These are phyloP conservation scores for Callyntrura guangdongensis DNA, from an alignment of 2,888 invertebrate genomes.

Conservation along the genomic window DNA sequence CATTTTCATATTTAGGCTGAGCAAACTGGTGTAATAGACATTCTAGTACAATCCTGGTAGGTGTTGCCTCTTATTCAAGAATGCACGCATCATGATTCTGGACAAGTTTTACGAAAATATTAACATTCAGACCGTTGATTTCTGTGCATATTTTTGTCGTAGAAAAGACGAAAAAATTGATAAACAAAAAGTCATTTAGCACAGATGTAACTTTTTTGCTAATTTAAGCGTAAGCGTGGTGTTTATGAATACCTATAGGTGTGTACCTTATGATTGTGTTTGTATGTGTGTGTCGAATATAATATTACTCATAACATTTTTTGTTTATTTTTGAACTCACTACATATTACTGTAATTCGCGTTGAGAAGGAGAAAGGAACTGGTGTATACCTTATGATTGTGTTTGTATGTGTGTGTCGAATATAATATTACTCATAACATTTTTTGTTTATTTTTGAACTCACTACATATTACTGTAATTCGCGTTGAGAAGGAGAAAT, in stretches of 20 bases:
- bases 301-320: not conserved
- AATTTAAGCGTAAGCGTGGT: not conserved
- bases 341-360: not conserved
- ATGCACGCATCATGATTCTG: constrained; percentile 2
- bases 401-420: not conserved
- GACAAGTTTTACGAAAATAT: not conserved
- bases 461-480: not conserved
- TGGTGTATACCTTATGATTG: constrained; percentile 6
- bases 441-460: constrained; percentile 25
- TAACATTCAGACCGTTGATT: not conserved
- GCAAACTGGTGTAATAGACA: not conserved
- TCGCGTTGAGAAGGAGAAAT: not conserved
- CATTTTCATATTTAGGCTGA: not conserved
- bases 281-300: not conserved
- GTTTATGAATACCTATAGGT: not conserved
- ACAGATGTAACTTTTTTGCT: constrained; percentile 19
- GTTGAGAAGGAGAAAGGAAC: not conserved
- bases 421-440: not conserved
- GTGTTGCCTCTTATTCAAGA: not conserved
- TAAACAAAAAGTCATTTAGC: constrained; percentile 9
- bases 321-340: constrained; percentile 13
- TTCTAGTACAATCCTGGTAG: not conserved
- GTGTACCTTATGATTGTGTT: constrained; percentile 5
- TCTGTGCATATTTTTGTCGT: not conserved
- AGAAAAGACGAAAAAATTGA: not conserved